Conservation (phyloP, 2,113 vertebrate species). For the Sinocyclocheilus grahami region DNA sequence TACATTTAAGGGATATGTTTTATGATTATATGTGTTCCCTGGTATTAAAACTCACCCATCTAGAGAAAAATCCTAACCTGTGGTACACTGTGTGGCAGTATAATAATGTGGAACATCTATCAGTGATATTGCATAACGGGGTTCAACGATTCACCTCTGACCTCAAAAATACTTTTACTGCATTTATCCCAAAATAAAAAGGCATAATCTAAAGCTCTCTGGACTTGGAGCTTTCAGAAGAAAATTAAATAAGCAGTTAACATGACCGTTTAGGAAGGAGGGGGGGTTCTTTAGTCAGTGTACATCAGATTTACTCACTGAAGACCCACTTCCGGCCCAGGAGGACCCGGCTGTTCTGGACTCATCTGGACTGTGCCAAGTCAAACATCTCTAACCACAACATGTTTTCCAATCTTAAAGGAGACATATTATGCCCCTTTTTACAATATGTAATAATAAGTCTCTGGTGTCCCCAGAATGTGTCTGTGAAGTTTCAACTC, state of each 20-base stretch:
- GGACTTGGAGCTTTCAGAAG: background rate
- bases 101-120: background rate
- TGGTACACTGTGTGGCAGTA: conserved; percentile 54
- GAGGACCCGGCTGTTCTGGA: background rate
- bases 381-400: conserved; percentile 54
- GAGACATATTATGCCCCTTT: too few relatives aligned
- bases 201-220: background rate
- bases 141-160: background rate
- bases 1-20: background rate
- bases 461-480: too few relatives aligned
- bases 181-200: conserved; percentile 18
- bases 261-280: background rate
- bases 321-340: background rate
- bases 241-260: conserved; percentile 27
- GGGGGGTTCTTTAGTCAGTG: background rate
- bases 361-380: conserved; percentile 26
- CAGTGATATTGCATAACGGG: background rate
- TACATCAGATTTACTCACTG: background rate
- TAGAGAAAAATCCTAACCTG: conserved; percentile 75
- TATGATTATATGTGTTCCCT: background rate
- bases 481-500: too few relatives aligned
- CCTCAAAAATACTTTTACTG: background rate
- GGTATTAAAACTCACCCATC: background rate
- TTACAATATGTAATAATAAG: too few relatives aligned
- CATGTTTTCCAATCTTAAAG: background rate